Evolutionary conservation across 2,113 vertebrate species (phyloP), one percentile per base, ranked within the genome.

Genomic region (Neolamprologus cancellatus): DNA sequence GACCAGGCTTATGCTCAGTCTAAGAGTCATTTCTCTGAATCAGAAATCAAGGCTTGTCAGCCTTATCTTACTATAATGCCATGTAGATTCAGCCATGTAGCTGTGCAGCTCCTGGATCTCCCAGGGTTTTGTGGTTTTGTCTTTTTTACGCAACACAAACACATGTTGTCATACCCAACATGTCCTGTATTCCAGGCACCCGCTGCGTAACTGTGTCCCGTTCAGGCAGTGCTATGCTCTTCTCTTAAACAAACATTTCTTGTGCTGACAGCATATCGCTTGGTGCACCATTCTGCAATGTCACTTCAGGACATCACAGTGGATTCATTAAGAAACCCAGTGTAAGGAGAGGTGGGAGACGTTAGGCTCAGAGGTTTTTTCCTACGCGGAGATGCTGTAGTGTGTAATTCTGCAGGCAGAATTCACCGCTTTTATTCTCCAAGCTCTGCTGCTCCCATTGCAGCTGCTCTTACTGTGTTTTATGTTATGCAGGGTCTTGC

Each of bases 91-190:
- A 30, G 13, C 7, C 4, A 28, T 9, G 48, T 44, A 28, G 20
- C 39, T 7, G 20, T 46, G 39, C 66, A 46, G 15, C 69, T 74
- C 23, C 41, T 74, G 39, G 15, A 10, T 7, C 8, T 6, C 7
- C 0, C 69, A 46, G 23, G 0, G 5, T 11, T 46, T 46, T 44
- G 66, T 44, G 66, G 20, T 44, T 74, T 0, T 46, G 41, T 74
- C 5, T 46, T 74, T 3, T 46, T 0, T 25, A 71, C 1, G 3
- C 39, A 17, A 34, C 5, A 32, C 23, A 44, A 57, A 18, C 4
- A 28, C 5, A 39, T 79, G n/a, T 11, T 4, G 3, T 44, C 13
- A 41, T 6, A 41, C 6, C 4, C 2, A 2, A 48, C 2, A 1
- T 0, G 0, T 30, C 0, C 59, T 64, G 59, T 20, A 8, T 48